Base-by-base conservation (phyloP, 2,113 vertebrate species). In the Clarias batrachus region DNA sequence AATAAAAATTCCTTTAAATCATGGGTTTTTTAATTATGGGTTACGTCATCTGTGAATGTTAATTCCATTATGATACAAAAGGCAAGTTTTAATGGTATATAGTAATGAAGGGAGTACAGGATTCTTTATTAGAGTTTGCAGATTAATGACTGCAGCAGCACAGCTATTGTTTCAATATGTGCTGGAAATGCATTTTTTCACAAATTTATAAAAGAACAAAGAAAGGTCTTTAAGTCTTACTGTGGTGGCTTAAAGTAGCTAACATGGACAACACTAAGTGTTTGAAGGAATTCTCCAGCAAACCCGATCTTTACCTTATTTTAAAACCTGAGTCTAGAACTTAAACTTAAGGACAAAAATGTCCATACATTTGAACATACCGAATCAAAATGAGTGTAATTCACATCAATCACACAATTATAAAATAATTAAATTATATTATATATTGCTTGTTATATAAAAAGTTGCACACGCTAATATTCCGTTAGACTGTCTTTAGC, bases 11-110 rank as follows among this genome's bases (percentile, higher is more conserved):
- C 8, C n/a, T 54, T 54, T 52, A 10, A 4, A 62, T 27, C 27
- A 37, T 65, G 62, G 11, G 33, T 54, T 54, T 66, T 37, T 56
- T 33, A 57, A 57, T 66, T 27, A 83, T 41, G 54, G 52, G 60
- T 84, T 73, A 23, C 16, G 27, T 70, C 48, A 52, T 70, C 41
- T 54, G 52, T 3, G 37, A 17, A 83, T 74, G 59, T 71, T 59
- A 33, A 84, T 84, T n/a, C 21, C 63, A 70, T 70, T 83, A 70
- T 25, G 52, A 83, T 14, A 23, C n/a, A 83, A 68, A 83, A 19
- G 6, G 17, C 4, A 16, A 33, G 48, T 71, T 68, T 71, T 23
- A 56, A 60, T n/a, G 10, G 68, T 59, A 16, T 63, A 63, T 17
- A 37, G 16, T 59, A 76, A 63, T 84, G 62, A 33, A 41, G 23